Conservation (phyloP, 1,140 invertebrate species). For the Nymphalis io region DNA sequence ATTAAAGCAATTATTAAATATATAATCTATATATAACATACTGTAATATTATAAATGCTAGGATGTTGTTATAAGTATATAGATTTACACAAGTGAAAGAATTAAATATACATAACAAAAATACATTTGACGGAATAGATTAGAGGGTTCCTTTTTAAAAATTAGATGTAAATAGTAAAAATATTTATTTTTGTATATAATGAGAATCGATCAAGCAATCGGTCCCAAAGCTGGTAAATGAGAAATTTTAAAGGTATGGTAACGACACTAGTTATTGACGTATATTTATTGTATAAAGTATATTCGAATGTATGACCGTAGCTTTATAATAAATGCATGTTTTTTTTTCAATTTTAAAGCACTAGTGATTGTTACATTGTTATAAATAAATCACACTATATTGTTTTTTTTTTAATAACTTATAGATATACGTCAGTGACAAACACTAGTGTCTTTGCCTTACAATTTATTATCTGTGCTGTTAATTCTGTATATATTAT, state of each 20-base stretch:
- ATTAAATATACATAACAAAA: too few relatives aligned
- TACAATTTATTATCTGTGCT: conserved; percentile 27
- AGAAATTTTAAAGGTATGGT: conserved; percentile 31
- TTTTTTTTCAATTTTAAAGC: not conserved
- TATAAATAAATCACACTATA: not conserved
- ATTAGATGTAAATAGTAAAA: too few relatives aligned
- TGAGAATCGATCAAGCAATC: not conserved
- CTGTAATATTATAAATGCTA: too few relatives aligned
- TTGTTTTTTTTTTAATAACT: not conserved
- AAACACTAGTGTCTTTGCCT: conserved; percentile 57
- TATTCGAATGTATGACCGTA: not conserved
- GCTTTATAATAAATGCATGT: not conserved
- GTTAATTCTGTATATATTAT: not conserved
- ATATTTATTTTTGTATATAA: too few relatives aligned
- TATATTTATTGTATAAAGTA: conserved; percentile 1
- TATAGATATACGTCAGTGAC: conserved; percentile 5
- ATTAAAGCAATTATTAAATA: too few relatives aligned
- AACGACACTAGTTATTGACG: conserved; percentile 35
- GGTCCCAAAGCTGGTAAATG: not conserved
- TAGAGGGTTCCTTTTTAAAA: too few relatives aligned
- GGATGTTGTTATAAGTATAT: too few relatives aligned
- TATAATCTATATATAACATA: too few relatives aligned
- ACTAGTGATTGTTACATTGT: conserved; percentile 1
- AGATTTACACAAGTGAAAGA: too few relatives aligned
- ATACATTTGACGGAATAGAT: too few relatives aligned